Base-by-base conservation (phyloP, 2,888 invertebrate species). In the Drosophila greeni region DNA sequence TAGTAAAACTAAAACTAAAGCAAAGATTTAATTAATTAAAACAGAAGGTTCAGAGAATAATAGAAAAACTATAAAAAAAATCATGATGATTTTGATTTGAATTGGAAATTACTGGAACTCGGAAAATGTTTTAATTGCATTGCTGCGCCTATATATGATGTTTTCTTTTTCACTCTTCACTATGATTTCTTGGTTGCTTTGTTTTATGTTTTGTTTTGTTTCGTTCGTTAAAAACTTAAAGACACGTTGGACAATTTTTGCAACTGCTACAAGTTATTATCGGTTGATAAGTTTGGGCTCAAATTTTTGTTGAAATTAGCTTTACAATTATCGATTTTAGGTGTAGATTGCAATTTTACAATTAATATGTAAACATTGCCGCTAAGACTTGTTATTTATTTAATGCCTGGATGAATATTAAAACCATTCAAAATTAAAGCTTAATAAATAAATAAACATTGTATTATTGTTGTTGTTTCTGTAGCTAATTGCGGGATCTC, bases 201-300 rank as follows among this genome's bases (percentile, higher is more conserved):
- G 2, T 8, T 58, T 24, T 55, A 31, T 67, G 47, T 62, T 26
- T 31, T 57, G 16, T 69, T 43, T 45, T 62, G 52, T 67, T 85
- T 83, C 84, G 82, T 81, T 85, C 84, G 85, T 85, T 75, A 74
- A 75, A 82, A 85, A 82, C 79, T 82, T 78, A 82, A 85, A 85
- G 82, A 75, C 81, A 85, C 82, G 29, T 80, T 85, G 77, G 74
- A 84, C 76, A 81, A 76, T 82, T 66, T 81, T 71, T 64, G 66
- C 66, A 82, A 81, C 70, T 72, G 57, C 74, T 78, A 83, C 72
- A 61, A 74, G 54, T 58, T 58, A 53, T 29, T 45, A 45, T 65
- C 59, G 39, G 45, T 79, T 73, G 58, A 74, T 73, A 71, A 72
- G 55, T 75, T 68, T 64, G 18, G 40, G 60, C 66, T 52, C 7